Evolutionary conservation across 2,888 invertebrate genomes (phyloP).

Genomic region (Temnothorax rugatulus): DNA sequence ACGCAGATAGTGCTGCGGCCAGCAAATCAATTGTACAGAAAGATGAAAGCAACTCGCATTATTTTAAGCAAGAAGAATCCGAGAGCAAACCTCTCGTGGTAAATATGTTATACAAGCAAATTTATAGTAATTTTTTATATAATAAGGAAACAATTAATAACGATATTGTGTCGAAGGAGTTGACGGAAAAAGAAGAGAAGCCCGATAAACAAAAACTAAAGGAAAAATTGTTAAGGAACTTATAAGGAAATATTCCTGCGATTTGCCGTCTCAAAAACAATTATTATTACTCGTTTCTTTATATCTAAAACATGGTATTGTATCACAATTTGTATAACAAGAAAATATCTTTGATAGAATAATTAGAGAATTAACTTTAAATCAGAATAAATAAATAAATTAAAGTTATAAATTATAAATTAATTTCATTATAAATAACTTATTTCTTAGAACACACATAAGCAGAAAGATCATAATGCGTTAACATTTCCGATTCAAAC

Average conservation of each 20-base stretch:
- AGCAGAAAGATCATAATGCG: not conserved
- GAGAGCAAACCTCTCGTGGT: not conserved
- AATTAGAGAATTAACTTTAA: not conserved
- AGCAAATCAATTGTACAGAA: not conserved
- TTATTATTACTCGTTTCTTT: conserved; percentile 35
- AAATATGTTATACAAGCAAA: not conserved
- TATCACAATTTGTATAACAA: conserved; percentile 25
- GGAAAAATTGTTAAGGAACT: conserved; percentile 55
- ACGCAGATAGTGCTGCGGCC: not conserved
- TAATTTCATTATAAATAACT: conserved; percentile 2
- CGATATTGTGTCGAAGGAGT: conserved; percentile 14
- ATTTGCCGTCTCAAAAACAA: conserved; percentile 8
- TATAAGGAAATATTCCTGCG: not conserved
- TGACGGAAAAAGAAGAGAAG: not conserved
- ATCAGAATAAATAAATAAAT: conserved; percentile 5
- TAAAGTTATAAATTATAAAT: conserved; percentile 9
- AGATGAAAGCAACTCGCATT: conserved; percentile 14
- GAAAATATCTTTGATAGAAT: not conserved
- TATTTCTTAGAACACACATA: conserved; percentile 10
- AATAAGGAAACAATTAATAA: conserved; percentile 11
- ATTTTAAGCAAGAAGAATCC: conserved; percentile 17
- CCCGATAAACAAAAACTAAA: conserved; percentile 25
- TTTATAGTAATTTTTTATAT: conserved; percentile 7
- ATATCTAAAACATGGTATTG: conserved; percentile 47
- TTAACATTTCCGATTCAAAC: conserved; percentile 22